Base-by-base conservation (phyloP, 2,888 invertebrate species). In the Nemotelus nigrinus region DNA sequence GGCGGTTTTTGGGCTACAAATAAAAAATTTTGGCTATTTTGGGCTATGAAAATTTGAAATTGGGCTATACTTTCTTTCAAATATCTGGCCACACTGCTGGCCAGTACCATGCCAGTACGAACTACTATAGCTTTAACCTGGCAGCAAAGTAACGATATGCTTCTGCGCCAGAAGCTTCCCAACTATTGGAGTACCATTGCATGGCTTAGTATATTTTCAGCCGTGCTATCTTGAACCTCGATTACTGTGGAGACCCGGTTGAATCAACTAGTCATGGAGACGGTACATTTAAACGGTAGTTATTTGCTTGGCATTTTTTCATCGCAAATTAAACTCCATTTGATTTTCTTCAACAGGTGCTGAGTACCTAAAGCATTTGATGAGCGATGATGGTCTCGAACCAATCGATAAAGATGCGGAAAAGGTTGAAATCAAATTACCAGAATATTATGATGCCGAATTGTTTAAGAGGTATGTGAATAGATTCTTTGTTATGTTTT, bases 391-490 rank as follows among this genome's bases (percentile, higher is more conserved):
- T 0, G 82, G 83, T 48, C 80, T 82, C 50, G 85, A 85, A 80
- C 77, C 79, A 6, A 68, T 79, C 4, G 78, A 79, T 41, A 85
- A 85, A 25, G 86, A 85, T 76, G 85, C 84, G 70, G 85, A 83
- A 50, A 63, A 6, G 2, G 58, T 58, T 48, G 78, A 78, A 65
- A 53, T 89, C 79, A 87, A 88, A 68, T 83, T 91, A 47, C 93
- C 93, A 0, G 83, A 88, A 25, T 93, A 90, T 88, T 93, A 89
- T 82, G 90, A 93, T 82, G 89, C 90, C 79, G 85, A 89, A 60
- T 88, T 90, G 83, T 93, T 89, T 82, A 89, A 89, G 82, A 88
- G 87, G 91, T 91, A 82, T 85, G 87, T 79, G 4, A 25, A 60
- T 39, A 10, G 39, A 6, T 25, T 25, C 39, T 10, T 60, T 25